Evolutionary conservation across 37 sponge, comb jelly and placozoan genomes (phyloP), one percentile per base, ranked within the genome.

Genomic region (Halichondria panicea): DNA sequence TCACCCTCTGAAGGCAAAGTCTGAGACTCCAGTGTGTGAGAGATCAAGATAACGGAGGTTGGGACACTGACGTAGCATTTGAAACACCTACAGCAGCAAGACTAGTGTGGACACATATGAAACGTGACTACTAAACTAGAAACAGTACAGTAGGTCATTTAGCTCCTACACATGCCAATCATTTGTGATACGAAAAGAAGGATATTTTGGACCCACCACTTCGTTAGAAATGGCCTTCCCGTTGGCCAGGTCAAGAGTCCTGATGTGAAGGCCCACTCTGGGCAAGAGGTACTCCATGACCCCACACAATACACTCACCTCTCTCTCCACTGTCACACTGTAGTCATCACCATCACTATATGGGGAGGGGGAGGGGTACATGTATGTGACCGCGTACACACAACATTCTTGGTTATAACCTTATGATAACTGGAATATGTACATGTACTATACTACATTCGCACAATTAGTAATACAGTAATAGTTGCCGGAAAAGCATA

Each of bases 1-100:
- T 79, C 28, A 92, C 93, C 93, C 81, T 63, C 41, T 74, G 53
- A 92, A 92, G 42, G 89, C 81, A 81, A 79, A 89, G 68, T 92
- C 93, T 5, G 85, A 78, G n/a, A 88, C 68, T 35, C 55, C 66
- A 31, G 93, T 92, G 75, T 80, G 43, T 0, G 93, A 92, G 55
- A 92, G 84, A 41, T 92, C 93, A 21, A 92, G 78, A 40, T 84
- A 70, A 8, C 43, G 46, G 43, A 92, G 72, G 59, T 92, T 84
- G 34, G 93, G 93, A 75, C 93, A 92, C 34, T 48, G 68, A 11
- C 44, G 34, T n/a, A 92, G 66, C 73, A 88, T 88, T 44, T 64
- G 68, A 40, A 59, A 71, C 36, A 88, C 77, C 93, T 92, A 56
- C 35, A 50, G n/a, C 21, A 18, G 15, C 52, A 48, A 48, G 15